phyloP scores from a whole-genome alignment of 1,140 invertebrate species.

The Leptinotarsa texana region DNA sequence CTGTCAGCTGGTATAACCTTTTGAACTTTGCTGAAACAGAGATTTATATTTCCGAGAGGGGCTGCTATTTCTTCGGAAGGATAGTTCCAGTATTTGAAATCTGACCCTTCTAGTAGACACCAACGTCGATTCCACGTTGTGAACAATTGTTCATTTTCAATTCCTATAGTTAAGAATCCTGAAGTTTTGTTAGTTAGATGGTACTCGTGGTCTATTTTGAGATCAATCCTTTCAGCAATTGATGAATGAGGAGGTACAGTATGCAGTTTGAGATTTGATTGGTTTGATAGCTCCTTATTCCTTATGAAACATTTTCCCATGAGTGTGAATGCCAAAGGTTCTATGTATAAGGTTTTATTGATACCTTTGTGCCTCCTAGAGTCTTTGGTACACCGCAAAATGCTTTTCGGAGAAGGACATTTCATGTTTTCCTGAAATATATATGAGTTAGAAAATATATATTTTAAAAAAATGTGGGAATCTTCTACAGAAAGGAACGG shows the following conservation, averaged over 20 bases:
- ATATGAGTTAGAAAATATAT: no score
- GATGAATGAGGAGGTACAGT: conserved; percentile 45
- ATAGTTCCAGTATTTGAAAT: conserved; percentile 57
- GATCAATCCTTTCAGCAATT: conserved; percentile 48
- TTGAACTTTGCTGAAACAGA: conserved; percentile 47
- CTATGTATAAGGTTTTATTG: conserved; percentile 13
- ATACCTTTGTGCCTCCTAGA: conserved; percentile 1
- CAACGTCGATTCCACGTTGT: conserved; percentile 55
- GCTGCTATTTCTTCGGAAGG: conserved; percentile 50
- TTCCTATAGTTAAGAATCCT: conserved; percentile 56
- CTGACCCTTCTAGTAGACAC: conserved; percentile 52
- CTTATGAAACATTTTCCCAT: conserved; percentile 37
- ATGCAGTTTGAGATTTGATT: conserved; percentile 36
- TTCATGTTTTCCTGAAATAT: conserved; percentile 1
- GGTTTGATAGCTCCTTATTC: conserved; percentile 37
- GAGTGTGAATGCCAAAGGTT: conserved; percentile 36
- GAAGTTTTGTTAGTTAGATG: conserved; percentile 44
- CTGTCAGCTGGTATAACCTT: conserved; percentile 46
- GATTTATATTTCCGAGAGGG: conserved; percentile 51
- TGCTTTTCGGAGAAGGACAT: conserved; percentile 50
- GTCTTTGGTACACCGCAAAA: conserved; percentile 33
- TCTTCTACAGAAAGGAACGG: no score
- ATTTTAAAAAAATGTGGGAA: no score
- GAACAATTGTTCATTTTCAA: conserved; percentile 36
- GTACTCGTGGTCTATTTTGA: conserved; percentile 46